Evolutionary conservation across 2,113 vertebrate genomes (phyloP).

Genomic region (Meleagris gallopavo): DNA sequence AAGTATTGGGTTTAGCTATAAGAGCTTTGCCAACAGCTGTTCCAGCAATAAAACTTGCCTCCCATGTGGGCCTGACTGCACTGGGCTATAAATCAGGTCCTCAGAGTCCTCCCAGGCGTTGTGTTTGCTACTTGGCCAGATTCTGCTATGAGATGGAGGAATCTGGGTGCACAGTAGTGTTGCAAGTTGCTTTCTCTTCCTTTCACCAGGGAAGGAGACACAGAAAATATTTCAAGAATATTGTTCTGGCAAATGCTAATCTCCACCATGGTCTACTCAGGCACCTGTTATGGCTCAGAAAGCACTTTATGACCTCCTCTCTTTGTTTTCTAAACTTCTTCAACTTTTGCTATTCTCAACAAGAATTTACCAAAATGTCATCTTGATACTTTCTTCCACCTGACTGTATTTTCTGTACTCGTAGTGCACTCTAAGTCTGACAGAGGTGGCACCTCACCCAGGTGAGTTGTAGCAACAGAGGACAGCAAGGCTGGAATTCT

Average conservation of each 20-base stretch:
- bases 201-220: background rate
- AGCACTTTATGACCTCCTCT: background rate
- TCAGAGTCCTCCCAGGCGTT: background rate
- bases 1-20: background rate
- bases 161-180: rapidly evolving
- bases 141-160: background rate
- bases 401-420: background rate
- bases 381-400: background rate
- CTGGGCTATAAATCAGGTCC: background rate
- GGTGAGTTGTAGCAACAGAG: background rate
- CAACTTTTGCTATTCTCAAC: background rate
- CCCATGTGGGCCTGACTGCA: background rate
- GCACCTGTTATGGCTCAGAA: background rate
- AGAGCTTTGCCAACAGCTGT: background rate
- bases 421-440: background rate
- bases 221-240: background rate
- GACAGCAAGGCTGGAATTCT: background rate
- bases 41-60: background rate
- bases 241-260: background rate
- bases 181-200: background rate
- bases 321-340: background rate
- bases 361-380: background rate
- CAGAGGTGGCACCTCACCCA: background rate
- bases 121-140: background rate
- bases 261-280: background rate